phyloP scores from a whole-genome alignment of 2,113 vertebrate species.

The Malurus elegans region DNA sequence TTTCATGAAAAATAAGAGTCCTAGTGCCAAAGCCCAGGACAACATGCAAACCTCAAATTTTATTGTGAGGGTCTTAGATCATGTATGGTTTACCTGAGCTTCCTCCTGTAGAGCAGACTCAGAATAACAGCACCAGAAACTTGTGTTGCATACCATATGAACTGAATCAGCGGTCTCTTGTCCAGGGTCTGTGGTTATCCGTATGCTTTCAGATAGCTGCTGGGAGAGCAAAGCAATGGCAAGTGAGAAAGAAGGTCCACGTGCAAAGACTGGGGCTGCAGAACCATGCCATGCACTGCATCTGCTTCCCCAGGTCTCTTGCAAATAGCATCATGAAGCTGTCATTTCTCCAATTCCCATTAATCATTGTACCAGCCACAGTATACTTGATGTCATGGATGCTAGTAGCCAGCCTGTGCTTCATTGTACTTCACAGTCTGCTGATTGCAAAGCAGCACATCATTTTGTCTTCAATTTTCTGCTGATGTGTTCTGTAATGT shows the following conservation, averaged over 20 bases:
- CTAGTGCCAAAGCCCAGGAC: not conserved
- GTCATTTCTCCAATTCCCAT: not conserved
- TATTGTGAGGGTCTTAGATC: not conserved
- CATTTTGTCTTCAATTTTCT: not conserved
- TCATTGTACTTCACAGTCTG: not conserved
- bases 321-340: not conserved
- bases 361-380: too few species aligned
- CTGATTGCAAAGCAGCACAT: not conserved
- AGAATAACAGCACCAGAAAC: not conserved
- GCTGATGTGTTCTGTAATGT: not conserved
- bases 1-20: not conserved
- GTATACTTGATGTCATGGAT: not conserved
- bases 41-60: not conserved
- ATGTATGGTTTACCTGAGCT: not conserved
- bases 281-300: accelerated
- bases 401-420: not conserved
- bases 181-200: not conserved
- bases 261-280: not conserved
- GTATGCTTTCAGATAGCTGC: not conserved
- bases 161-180: not conserved
- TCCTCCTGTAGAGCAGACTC: not conserved
- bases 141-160: not conserved
- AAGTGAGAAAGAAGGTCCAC: not conserved
- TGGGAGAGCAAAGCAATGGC: not conserved
- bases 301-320: not conserved